Evolutionary conservation across 1,140 invertebrate species (phyloP).

Genomic region (Drosophila littoralis): DNA sequence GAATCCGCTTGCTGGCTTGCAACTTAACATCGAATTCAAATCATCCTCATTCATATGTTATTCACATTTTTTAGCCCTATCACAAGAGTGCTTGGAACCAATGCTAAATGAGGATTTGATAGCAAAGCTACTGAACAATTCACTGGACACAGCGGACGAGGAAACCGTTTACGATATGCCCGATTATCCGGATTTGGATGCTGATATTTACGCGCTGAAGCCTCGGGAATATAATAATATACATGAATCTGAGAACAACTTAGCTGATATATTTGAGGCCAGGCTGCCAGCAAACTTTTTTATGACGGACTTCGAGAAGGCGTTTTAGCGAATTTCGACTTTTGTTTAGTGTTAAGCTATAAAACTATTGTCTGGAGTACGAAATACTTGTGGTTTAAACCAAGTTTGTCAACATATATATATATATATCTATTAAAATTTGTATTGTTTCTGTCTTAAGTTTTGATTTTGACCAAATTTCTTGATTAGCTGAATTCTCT

Average conservation of each 20-base stretch:
- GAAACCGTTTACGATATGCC: background rate
- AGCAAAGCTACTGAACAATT: background rate
- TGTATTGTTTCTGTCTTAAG: background rate
- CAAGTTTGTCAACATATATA: background rate
- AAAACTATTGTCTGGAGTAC: background rate
- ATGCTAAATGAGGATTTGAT: conserved; percentile 19
- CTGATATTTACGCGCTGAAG: background rate
- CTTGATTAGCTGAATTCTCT: too few relatives aligned
- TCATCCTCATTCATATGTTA: background rate
- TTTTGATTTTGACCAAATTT: background rate
- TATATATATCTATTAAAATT: background rate
- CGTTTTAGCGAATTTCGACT: too few relatives aligned
- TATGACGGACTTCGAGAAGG: background rate
- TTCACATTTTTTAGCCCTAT: background rate
- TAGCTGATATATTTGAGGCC: background rate
- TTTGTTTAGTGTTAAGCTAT: background rate
- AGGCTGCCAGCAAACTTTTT: background rate
- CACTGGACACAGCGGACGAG: background rate
- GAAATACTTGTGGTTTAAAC: background rate
- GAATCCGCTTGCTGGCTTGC: too few relatives aligned
- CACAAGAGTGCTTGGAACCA: background rate
- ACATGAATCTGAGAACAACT: background rate
- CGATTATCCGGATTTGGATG: background rate
- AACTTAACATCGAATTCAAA: background rate
- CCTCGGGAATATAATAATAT: background rate